phyloP scores from a whole-genome alignment of 2,113 vertebrate species.

The Columbina picui region DNA sequence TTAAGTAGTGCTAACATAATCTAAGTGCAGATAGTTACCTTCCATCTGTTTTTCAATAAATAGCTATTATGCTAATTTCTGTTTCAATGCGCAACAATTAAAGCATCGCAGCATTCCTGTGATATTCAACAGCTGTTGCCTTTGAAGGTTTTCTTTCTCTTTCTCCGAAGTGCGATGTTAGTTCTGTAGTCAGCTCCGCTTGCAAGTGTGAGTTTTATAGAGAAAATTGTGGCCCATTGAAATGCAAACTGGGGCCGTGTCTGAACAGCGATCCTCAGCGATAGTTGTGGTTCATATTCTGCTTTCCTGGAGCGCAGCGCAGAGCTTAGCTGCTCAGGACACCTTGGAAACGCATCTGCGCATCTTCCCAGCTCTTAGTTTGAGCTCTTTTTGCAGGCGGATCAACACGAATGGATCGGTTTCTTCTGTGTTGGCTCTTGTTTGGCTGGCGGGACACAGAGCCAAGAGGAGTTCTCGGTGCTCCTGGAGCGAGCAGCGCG shows the following conservation, averaged over 20 bases:
- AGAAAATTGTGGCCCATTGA: constrained; percentile 19
- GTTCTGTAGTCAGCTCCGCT: constrained; percentile 33
- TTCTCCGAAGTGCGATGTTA: constrained; percentile 37
- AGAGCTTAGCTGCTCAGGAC: not conserved
- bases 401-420: not conserved
- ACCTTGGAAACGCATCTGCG: not conserved
- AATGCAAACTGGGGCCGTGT: constrained; percentile 34
- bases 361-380: not conserved
- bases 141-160: constrained; percentile 63
- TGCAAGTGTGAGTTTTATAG: constrained; percentile 5
- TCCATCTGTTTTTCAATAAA: constrained; percentile 54
- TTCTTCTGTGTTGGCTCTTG: not conserved
- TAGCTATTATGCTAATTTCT: constrained; percentile 55
- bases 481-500: constrained; percentile 10
- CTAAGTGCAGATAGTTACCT: constrained; percentile 41
- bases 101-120: not conserved
- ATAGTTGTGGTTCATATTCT: not conserved
- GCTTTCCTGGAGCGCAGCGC: not conserved
- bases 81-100: constrained; percentile 32
- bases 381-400: not conserved
- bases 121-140: constrained; percentile 54
- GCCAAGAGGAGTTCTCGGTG: constrained; percentile 37
- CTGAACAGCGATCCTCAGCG: not conserved
- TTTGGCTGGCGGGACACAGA: not conserved
- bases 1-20: not conserved